Base-by-base conservation (phyloP, 2,888 invertebrate genomes). In the Lobophora halterata region DNA sequence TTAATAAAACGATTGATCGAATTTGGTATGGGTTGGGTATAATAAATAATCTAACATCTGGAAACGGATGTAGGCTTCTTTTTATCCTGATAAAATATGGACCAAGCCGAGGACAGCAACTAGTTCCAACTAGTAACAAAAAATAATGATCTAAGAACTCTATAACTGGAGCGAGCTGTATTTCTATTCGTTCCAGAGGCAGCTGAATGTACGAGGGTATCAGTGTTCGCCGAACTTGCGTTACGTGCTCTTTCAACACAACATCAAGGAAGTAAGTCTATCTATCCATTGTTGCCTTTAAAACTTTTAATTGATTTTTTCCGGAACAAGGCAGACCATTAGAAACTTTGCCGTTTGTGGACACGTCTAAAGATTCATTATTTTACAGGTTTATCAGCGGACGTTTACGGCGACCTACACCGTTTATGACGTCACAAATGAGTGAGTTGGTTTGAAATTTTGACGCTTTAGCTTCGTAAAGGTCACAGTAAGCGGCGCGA, bases 341-440 rank as follows among this genome's bases (percentile, higher is more conserved):
- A 52, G 31, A 31, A 55, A 61, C 47, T 64, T 49, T 38, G 33
- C 19, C 49, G 43, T 31, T 45, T n/a, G 51, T 12, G 27, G 40
- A 37, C 49, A 40, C 9, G 35, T 43, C 34, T 53, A 25, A 58
- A 57, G 32, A 58, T 64, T 66, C 55, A 57, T 70, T 61, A 61
- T 69, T 71, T 91, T 89, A 24, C 89, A 95, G 95, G 93, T 95
- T 78, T 95, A 93, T 86, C 91, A 93, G 79, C 91, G 94, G 88
- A 94, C 95, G 55, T 94, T 93, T 88, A 94, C 94, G 66, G 95
- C 96, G 63, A 93, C 93, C 82, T 96, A 95, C 88, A 95, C 95
- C 61, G 93, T 96, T 79, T 96, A 95, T 89, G 95, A 96, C 89
- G 95, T 96, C 81, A 92, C 92, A 72, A 96, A 95, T 86, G 95